Evolutionary conservation across 2,113 vertebrate species (phyloP).

Genomic region (Pampusana beccarii): DNA sequence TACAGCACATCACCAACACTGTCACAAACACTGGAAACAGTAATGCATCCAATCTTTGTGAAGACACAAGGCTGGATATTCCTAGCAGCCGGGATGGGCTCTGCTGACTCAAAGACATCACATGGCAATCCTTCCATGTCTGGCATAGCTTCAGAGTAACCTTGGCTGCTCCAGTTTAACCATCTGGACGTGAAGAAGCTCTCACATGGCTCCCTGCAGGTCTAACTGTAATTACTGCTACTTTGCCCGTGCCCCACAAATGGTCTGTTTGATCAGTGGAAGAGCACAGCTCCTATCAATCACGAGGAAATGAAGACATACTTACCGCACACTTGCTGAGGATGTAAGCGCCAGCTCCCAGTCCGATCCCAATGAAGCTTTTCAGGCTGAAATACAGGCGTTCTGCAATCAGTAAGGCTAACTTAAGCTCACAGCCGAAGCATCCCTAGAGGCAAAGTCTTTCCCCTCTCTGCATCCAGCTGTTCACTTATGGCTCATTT

Average conservation of each 20-base stretch:
- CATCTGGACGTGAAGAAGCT: not conserved
- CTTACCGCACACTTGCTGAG: slow-evolving; percentile 92
- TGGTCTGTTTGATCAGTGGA: not conserved
- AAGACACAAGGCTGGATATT: not conserved
- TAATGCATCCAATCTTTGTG: not conserved
- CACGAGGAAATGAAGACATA: slow-evolving; percentile 38
- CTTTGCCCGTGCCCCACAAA: not conserved
- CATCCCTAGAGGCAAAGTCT: not conserved
- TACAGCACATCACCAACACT: not conserved
- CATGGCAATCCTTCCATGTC: not conserved
- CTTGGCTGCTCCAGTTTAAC: not conserved
- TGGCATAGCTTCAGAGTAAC: not conserved
- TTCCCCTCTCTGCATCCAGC: not conserved
- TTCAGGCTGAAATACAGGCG: slow-evolving; percentile 81
- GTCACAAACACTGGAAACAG: not conserved
- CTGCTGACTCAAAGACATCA: not conserved
- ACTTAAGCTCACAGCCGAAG: not conserved
- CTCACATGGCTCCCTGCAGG: not conserved
- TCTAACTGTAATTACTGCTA: not conserved
- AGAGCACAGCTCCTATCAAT: not conserved
- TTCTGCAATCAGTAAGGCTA: slow-evolving; percentile 4
- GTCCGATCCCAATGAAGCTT: slow-evolving; percentile 90
- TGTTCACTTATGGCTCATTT: not conserved
- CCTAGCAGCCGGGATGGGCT: not conserved
- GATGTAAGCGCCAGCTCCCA: slow-evolving; percentile 90